phyloP scores from a whole-genome alignment of 2,888 invertebrate genomes.

The Meteorus cinctellus region DNA sequence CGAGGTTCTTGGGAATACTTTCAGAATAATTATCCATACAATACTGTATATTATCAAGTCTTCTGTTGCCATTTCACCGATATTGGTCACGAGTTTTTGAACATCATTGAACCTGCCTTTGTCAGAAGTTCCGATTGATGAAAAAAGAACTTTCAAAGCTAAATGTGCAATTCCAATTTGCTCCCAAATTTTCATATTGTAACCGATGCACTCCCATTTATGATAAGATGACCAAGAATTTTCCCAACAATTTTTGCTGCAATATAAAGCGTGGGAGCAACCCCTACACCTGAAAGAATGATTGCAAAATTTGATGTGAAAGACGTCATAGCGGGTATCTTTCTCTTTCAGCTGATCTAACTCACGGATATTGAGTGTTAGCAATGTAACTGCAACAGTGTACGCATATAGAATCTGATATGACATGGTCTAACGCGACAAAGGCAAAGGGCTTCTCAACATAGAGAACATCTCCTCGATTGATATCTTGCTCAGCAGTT shows the following conservation, averaged over 20 bases:
- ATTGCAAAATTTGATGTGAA: constrained; percentile 12
- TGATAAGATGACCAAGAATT: constrained; percentile 78
- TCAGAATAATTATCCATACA: constrained; percentile 74
- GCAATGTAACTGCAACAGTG: constrained; percentile 79
- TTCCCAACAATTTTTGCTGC: constrained; percentile 78
- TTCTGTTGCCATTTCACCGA: constrained; percentile 79
- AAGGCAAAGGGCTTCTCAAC: constrained; percentile 88
- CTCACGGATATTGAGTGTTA: constrained; percentile 80
- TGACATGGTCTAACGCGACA: constrained; percentile 78
- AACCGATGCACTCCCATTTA: constrained; percentile 82
- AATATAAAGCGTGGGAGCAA: constrained; percentile 82
- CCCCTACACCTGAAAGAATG: constrained; percentile 76
- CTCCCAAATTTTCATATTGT: constrained; percentile 78
- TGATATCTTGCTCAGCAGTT: constrained; percentile 76
- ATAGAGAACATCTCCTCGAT: constrained; percentile 83
- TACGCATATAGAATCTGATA: constrained; percentile 79
- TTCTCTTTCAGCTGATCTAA: constrained; percentile 50
- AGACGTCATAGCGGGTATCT: not conserved
- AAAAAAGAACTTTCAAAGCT: constrained; percentile 81
- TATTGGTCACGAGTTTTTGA: constrained; percentile 83
- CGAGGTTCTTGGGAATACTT: constrained; percentile 4
- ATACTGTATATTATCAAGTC: constrained; percentile 83
- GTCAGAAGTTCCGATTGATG: constrained; percentile 71
- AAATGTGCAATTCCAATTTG: constrained; percentile 86
- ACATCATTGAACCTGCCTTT: constrained; percentile 78